Evolutionary conservation across 2,888 invertebrate species (phyloP), one percentile per base, ranked within the genome.

Genomic region (Drosophila bunnanda): DNA sequence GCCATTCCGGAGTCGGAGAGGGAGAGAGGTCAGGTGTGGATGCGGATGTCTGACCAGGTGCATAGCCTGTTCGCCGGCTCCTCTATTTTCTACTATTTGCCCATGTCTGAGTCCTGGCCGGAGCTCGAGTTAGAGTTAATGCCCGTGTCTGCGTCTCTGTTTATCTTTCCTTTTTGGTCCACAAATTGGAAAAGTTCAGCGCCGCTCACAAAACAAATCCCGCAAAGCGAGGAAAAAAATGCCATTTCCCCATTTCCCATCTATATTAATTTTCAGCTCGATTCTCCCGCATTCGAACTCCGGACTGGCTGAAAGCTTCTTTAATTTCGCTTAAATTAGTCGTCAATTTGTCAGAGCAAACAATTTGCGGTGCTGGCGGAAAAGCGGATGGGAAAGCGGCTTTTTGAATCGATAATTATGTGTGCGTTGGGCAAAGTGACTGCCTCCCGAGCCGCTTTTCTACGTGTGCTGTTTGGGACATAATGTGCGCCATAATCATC

Each of bases 161-260:
- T 65, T 75, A 70, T 74, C 58, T 74, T 65, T 69, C 58, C 59
- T 38, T 74, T 74, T 68, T 72, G 69, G 73, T 59, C 61, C 73
- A 72, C 77, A 85, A 83, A 85, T 84, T 84, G 86, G 79, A 85
- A 84, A 85, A 84, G 82, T 84, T 82, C 68, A 60, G 60, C 73
- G 54, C 65, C 62, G 76, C 65, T 74, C 74, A 69, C 74, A 67
- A 67, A 67, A 67, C 65, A 67, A 67, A 65, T 67, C 55, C 67
- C 20, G 9, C 48, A 22, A 28, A 32, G 46, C 52, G 36, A 62
- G 56, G 30, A 58, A 57, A 36, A 56, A 39, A 43, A 20, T 32
- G 2, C 20, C 22, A 65, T 44, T 43, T 41, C 12, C 57, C 46
- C 52, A 67, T 61, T 68, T 64, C 53, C 67, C 73, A 71, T 79